These are phyloP conservation scores for Sebastes flavidus DNA, from an alignment of 2,797 vertebrate genomes.

Conservation along the genomic window DNA sequence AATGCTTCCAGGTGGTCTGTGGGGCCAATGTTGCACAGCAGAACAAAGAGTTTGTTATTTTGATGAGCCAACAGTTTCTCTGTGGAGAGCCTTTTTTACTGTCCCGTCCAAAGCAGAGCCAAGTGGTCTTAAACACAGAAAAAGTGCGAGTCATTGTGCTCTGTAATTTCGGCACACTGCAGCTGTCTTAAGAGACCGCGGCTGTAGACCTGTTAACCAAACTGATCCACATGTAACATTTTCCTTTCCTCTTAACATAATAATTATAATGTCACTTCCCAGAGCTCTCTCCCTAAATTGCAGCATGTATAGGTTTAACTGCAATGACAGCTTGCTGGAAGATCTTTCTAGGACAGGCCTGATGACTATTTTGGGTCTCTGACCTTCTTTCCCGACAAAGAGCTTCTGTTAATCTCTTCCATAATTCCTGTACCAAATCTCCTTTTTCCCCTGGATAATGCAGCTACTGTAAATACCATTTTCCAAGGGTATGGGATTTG, in stretches of 20 bases:
- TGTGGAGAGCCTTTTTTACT: slow-evolving; percentile 57
- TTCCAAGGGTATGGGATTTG: slow-evolving; percentile 54
- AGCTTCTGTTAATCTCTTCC: slow-evolving; percentile 69
- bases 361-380: slow-evolving; percentile 73
- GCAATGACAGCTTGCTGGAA: slow-evolving; percentile 71
- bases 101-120: slow-evolving; percentile 44
- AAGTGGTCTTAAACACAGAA: slow-evolving; percentile 66
- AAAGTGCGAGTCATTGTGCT: slow-evolving; percentile 70
- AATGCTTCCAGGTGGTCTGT: slow-evolving; percentile 60
- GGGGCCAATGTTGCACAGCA: slow-evolving; percentile 25
- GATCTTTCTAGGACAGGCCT: slow-evolving; percentile 66
- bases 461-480: slow-evolving; percentile 66
- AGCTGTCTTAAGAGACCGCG: slow-evolving; percentile 77
- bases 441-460: slow-evolving; percentile 43
- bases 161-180: slow-evolving; percentile 78
- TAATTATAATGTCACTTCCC: slow-evolving; percentile 80
- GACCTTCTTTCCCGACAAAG: slow-evolving; percentile 74
- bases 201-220: slow-evolving; percentile 77
- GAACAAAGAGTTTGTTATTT: slow-evolving; percentile 66
- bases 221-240: slow-evolving; percentile 79
- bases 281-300: slow-evolving; percentile 62
- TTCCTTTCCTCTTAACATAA: slow-evolving; percentile 73
- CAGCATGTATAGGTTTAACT: slow-evolving; percentile 72
- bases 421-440: slow-evolving; percentile 65
- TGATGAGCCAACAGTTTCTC: slow-evolving; percentile 68